Conservation (phyloP, 2,888 invertebrate genomes). For the Entomobrya proxima region DNA sequence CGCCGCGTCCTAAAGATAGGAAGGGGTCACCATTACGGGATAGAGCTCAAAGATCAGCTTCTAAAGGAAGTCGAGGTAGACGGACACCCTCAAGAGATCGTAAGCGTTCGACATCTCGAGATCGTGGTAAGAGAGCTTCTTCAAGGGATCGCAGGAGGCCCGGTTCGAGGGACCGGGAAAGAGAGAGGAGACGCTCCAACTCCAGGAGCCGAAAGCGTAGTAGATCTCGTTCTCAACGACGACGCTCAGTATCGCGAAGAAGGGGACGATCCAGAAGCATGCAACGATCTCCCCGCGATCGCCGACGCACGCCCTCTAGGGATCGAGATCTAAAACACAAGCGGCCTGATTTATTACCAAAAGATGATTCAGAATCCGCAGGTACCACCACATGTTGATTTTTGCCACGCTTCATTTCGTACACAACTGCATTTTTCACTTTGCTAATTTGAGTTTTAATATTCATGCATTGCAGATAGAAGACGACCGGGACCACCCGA, state of each 20-base stretch:
- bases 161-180: slow-evolving; percentile 9
- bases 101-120: slow-evolving; percentile 24
- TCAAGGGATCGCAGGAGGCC: slow-evolving; percentile 41
- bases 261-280: slow-evolving; percentile 45
- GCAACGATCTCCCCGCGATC: slow-evolving; percentile 77
- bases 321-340: neutral
- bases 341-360: neutral
- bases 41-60: slow-evolving; percentile 6
- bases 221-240: slow-evolving; percentile 38
- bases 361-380: slow-evolving; percentile 6
- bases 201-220: slow-evolving; percentile 35
- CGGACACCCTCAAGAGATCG: slow-evolving; percentile 30
- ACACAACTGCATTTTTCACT: too few relatives aligned
- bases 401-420: too few relatives aligned
- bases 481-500: slow-evolving; percentile 27
- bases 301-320: neutral
- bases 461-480: neutral
- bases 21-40: slow-evolving; percentile 17
- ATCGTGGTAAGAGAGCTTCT: neutral
- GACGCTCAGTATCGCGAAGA: neutral
- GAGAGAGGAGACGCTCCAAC: slow-evolving; percentile 32
- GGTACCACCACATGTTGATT: too few relatives aligned
- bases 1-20: slow-evolving; percentile 27
- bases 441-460: neutral
- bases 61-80: slow-evolving; percentile 43